Evolutionary conservation across 2,797 vertebrate genomes (phyloP).

Genomic region (Argentina silus): DNA sequence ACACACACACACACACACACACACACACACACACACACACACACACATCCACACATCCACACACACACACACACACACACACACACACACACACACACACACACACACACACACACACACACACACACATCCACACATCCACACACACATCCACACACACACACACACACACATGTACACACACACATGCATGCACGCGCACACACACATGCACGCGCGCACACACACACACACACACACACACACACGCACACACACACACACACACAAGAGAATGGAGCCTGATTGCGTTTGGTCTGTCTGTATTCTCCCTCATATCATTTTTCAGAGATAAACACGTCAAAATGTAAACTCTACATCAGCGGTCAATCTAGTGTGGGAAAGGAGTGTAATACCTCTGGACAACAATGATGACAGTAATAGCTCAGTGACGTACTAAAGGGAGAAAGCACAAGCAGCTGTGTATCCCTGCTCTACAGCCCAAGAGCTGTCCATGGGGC

Average conservation of each 20-base stretch:
- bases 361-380: no score
- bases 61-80: neutral
- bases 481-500: constrained; percentile 18
- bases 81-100: neutral
- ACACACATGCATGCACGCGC: neutral
- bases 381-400: no score
- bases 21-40: neutral
- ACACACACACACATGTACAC: constrained; percentile 12
- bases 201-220: neutral
- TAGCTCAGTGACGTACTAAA: no score
- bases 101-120: neutral
- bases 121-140: neutral
- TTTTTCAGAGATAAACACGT: no score
- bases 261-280: neutral
- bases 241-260: neutral
- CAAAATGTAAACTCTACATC: no score
- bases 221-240: neutral
- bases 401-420: no score
- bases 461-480: no score
- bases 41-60: neutral
- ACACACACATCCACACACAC: neutral
- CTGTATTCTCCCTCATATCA: neutral
- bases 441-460: no score
- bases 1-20: neutral
- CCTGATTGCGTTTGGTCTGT: neutral